phyloP scores from a whole-genome alignment of 2,888 invertebrate genomes.

The Ischnura elegans region DNA sequence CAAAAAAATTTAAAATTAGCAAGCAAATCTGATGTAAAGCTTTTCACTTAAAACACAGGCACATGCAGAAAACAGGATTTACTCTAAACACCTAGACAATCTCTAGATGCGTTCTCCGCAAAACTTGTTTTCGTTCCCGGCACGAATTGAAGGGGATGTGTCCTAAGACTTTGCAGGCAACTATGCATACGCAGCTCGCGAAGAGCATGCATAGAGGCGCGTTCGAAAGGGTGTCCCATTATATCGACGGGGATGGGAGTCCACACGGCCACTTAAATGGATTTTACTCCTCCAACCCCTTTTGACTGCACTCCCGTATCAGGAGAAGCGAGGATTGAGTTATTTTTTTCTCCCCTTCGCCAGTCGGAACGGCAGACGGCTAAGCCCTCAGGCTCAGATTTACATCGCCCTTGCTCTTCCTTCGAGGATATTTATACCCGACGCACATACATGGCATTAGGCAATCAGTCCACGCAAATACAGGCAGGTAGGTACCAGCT shows the following conservation, averaged over 20 bases:
- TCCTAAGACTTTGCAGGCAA: too few relatives aligned
- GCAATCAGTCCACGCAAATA: background rate
- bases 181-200: too few relatives aligned
- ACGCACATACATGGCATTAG: background rate
- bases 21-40: too few relatives aligned
- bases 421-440: background rate
- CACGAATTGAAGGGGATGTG: too few relatives aligned
- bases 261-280: background rate
- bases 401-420: background rate
- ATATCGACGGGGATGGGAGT: background rate
- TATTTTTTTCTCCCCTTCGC: background rate
- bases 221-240: background rate
- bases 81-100: too few relatives aligned
- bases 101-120: too few relatives aligned
- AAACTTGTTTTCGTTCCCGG: too few relatives aligned
- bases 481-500: background rate
- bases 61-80: too few relatives aligned
- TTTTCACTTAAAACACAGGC: too few relatives aligned
- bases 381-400: background rate
- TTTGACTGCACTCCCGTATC: background rate
- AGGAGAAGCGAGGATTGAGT: background rate
- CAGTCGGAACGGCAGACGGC: background rate
- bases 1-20: too few relatives aligned
- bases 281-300: background rate
- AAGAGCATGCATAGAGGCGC: too few relatives aligned